Evolutionary conservation across 2,797 vertebrate genomes (phyloP), one percentile per base, ranked within the genome.

Genomic region (Garrulus glandarius): DNA sequence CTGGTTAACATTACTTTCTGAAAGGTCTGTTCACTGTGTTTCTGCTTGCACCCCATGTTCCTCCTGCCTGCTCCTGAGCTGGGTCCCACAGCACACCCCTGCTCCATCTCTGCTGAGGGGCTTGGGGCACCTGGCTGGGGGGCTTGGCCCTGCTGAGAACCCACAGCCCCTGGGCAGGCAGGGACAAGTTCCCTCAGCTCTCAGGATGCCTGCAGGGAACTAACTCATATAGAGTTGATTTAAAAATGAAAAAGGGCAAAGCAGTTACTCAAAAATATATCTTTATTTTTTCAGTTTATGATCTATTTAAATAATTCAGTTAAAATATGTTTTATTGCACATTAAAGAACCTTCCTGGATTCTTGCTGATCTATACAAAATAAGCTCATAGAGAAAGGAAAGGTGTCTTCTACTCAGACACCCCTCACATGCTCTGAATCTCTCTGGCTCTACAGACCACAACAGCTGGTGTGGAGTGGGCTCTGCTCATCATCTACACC

Each of bases 281-380:
- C 72, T 96, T 96, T 97, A 93, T 88, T 94, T 90, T 83, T 76
- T 84, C 65, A 69, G 50, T 89, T 92, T 86, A 68, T 60, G 57
- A 56, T 56, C 83, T 79, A 76, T 89, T 97, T 97, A 97, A 97
- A 96, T 96, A 97, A 88, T 60, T 77, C 87, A 72, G 41, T 94
- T 96, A 96, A 95, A 95, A 96, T 95, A 93, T 19, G 2, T 88
- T 90, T 92, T 96, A 97, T 97, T 97, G 96, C 96, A 97, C 96
- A 27, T 94, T 21, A 79, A 91, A 90, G 67, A 92, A 94, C 77
- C 77, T 82, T 90, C 53, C 79, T 81, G 52, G 44, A 89, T 67
- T 90, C 87, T 86, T 15, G 3, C 65, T 82, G 91, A 64, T 68
- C 59, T 88, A 67, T 49, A 64, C 55, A 89, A 87, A 90, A 84